phyloP scores from a whole-genome alignment of 2,797 vertebrate genomes.

The Sciaenops ocellatus region DNA sequence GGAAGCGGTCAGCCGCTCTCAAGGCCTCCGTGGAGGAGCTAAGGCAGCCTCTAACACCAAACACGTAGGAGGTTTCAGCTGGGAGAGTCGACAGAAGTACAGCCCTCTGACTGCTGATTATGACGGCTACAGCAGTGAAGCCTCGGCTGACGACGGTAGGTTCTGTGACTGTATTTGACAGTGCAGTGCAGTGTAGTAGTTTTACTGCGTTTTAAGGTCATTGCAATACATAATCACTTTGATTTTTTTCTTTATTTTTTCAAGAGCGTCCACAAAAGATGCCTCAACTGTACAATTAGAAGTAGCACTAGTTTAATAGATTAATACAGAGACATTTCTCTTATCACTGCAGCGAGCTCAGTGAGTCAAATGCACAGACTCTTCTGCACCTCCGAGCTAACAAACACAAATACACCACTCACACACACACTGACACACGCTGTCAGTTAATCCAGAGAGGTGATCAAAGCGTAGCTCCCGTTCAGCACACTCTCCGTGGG shows the following conservation, averaged over 20 bases:
- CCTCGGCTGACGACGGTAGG: constrained; percentile 94
- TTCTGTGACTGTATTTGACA: neutral
- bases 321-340: constrained; percentile 2
- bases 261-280: constrained; percentile 10
- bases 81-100: constrained; percentile 96
- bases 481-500: constrained; percentile 76
- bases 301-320: neutral
- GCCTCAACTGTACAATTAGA: neutral
- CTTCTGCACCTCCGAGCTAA: constrained; percentile 23
- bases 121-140: constrained; percentile 96
- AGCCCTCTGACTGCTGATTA: constrained; percentile 93
- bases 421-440: constrained; percentile 42
- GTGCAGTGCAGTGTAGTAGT: neutral
- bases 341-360: constrained; percentile 26
- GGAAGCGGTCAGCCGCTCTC: constrained; percentile 93
- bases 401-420: constrained; percentile 26
- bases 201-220: neutral
- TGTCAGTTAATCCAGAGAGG: constrained; percentile 71
- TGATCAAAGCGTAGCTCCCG: constrained; percentile 76
- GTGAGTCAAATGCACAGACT: constrained; percentile 16
- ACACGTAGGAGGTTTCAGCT: constrained; percentile 88
- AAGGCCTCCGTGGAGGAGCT: constrained; percentile 85
- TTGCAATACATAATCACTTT: neutral
- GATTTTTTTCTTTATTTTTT: constrained; percentile 5
- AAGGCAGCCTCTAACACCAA: constrained; percentile 76